Evolutionary conservation across 1,140 invertebrate genomes (phyloP), one percentile per base, ranked within the genome.

Genomic region (Drosophila sp.): DNA sequence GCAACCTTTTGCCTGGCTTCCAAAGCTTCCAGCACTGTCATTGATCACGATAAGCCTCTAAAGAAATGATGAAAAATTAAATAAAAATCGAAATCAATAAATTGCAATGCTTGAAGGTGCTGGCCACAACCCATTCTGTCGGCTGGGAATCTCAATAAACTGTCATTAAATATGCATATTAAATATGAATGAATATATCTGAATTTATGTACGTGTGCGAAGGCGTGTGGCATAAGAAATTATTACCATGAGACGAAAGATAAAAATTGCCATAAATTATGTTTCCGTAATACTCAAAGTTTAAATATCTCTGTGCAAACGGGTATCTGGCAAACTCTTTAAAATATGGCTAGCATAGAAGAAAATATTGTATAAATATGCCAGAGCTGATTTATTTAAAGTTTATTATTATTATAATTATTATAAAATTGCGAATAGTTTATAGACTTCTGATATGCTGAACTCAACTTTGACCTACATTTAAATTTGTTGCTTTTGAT

Each of bases 21-120:
- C n/a, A 8, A 13, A 9, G 29, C 21, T 21, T 32, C 48, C 7
- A 45, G 25, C 46, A 21, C 50, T 64, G 67, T 71, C 81, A 66
- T 21, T 34, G 25, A 63, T 48, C 45, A 25, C 58, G 69, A 77
- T 84, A 80, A 75, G 63, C 53, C 14, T 50, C 51, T 29, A 70
- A 48, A 58, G 32, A 57, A 66, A 76, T 58, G 62, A 76, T 72
- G 62, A 67, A 65, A 76, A 87, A 87, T 82, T 78, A 78, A 82
- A 86, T 50, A 38, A 78, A 72, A 76, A 76, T 64, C 64, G 75
- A 82, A 82, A 87, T 87, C 82, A 89, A 87, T 87, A 87, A 89
- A 89, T 82, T 87, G 83, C 83, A 82, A 58, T 43, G 72, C 59
- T 62, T 51, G 21, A 8, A 41, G 53, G 8, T 34, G 50, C 53